A percentile compares a stretch with the other conserved stretches of the same genome.
Conservation (phyloP, 2,113 vertebrate species). For the Anguilla rostrata region DNA sequence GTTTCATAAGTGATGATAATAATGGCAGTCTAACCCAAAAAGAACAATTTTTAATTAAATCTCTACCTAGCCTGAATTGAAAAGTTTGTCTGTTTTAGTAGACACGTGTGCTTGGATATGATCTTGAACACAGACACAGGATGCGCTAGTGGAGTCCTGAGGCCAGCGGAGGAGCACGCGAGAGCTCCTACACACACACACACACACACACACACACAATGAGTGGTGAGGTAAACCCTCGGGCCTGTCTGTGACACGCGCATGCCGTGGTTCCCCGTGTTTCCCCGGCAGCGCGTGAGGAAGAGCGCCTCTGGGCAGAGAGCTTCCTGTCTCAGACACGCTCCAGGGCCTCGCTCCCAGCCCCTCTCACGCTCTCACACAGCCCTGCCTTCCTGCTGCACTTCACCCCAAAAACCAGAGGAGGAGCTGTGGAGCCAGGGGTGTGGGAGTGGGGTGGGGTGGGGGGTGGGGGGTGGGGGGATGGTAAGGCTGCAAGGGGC, state of each 20-base stretch:
- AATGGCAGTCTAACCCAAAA: not conserved
- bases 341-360: not conserved
- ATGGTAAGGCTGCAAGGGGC: conserved; percentile 39
- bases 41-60: not conserved
- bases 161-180: not conserved
- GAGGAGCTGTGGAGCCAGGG: conserved; percentile 4
- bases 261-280: not conserved
- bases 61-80: not conserved
- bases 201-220: not conserved
- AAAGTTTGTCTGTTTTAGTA: not conserved
- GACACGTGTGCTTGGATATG: not conserved
- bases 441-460: conserved; percentile 18
- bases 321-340: conserved; percentile 5
- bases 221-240: not conserved
- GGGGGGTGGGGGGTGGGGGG: conserved; percentile 25
- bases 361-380: not conserved
- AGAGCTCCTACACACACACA: not conserved
- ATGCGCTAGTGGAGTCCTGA: not conserved
- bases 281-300: not conserved
- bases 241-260: not conserved
- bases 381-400: not conserved
- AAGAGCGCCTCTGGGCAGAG: not conserved
- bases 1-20: not conserved
- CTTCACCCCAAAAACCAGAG: not conserved
- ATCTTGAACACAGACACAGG: not conserved